Base-by-base conservation (phyloP, 2,113 vertebrate species). In the Xenotilapia leptura region DNA sequence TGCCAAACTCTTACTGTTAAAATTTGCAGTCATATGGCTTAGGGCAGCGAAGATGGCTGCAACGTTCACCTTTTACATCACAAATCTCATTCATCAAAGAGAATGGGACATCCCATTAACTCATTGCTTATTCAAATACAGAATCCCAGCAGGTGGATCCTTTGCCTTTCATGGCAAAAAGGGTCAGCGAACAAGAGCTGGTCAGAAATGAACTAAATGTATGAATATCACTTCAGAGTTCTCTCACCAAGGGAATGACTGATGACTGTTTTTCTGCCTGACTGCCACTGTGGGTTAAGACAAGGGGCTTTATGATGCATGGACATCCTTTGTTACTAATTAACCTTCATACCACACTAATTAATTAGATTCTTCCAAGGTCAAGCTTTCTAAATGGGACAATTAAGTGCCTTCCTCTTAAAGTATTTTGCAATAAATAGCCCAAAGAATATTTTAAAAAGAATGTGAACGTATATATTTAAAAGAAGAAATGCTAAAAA, bases 301-400 rank as follows among this genome's bases (percentile, higher is more conserved):
- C 94, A 91, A 96, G 92, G 79, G 87, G 85, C 87, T 96, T 95
- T 95, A 92, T 96, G 95, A 96, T 96, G 96, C 96, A 96, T 95
- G 92, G 93, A 95, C 92, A 94, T 96, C 95, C 95, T 94, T 90
- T 85, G 90, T 95, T 94, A 94, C 94, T 96, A 96, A 96, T 96
- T 96, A 96, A 96, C 96, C 96, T 96, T 96, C 95, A 95, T 94
- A 95, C 92, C 83, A 93, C 92, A 95, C 95, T 96, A 96, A 96
- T 96, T 96, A 95, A 96, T 96, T 96, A 92, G 85, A 96, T 95
- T 94, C 91, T 85, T 92, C 93, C 96, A 96, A 96, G 96, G 96
- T 96, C 96, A 95, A 92, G 90, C 86, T 94, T 96, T 95, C 93
- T 95, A 94, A 96, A 94, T 94, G 94, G 88, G 94, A 96, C 93